phyloP scores from a whole-genome alignment of 1,140 invertebrate species.

The Drosophila lini region DNA sequence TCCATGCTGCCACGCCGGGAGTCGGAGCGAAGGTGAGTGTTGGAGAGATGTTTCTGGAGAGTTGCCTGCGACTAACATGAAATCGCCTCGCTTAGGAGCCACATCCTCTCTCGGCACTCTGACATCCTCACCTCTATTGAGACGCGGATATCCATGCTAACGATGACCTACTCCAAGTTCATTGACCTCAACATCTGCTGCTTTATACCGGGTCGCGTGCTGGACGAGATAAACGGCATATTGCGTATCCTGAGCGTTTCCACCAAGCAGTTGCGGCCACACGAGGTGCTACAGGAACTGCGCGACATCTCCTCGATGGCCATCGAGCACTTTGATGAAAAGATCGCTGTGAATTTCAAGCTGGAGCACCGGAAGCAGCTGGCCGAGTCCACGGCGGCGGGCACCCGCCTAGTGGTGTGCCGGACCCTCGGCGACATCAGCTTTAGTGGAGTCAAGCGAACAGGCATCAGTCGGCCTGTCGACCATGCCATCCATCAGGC shows the following conservation, averaged over 20 bases:
- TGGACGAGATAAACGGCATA: constrained; percentile 94
- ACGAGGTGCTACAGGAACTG: constrained; percentile 94
- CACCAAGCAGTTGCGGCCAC: constrained; percentile 89
- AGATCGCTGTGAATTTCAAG: constrained; percentile 86
- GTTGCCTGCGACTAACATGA: not conserved
- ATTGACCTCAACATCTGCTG: constrained; percentile 88
- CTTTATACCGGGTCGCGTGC: constrained; percentile 97
- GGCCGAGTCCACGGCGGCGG: constrained; percentile 41
- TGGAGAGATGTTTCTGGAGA: constrained; percentile 8
- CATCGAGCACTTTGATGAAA: constrained; percentile 98
- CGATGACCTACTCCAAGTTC: constrained; percentile 94
- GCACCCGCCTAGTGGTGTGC: constrained; percentile 57
- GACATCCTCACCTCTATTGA: constrained; percentile 96
- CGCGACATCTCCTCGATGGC: constrained; percentile 97
- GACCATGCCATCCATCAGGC: constrained; percentile 46
- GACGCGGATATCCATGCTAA: constrained; percentile 94
- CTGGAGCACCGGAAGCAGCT: constrained; percentile 53
- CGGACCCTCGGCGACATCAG: constrained; percentile 65
- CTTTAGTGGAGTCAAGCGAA: constrained; percentile 59
- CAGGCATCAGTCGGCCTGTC: constrained; percentile 15
- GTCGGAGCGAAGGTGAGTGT: constrained; percentile 90
- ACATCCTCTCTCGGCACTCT: constrained; percentile 92
- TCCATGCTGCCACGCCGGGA: constrained; percentile 93
- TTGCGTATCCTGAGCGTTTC: constrained; percentile 88
- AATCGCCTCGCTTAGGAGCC: constrained; percentile 85